phyloP scores from a whole-genome alignment of 2,797 vertebrate genomes.

The Botia kubotai region DNA sequence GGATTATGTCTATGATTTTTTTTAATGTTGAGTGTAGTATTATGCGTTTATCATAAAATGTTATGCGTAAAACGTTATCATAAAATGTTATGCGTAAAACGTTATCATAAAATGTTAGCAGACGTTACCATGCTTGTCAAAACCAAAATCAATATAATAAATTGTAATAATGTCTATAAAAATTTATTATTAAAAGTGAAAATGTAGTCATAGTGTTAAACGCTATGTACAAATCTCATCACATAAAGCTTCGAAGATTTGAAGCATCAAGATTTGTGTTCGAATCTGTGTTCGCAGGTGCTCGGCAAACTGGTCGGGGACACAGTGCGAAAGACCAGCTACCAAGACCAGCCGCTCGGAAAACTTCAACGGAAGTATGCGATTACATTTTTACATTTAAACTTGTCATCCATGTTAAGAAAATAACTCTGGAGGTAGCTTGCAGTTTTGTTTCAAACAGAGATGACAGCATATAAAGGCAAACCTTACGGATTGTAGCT shows the following conservation, averaged over 20 bases:
- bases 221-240: too few species aligned
- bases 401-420: too few species aligned
- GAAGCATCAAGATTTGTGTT: neutral
- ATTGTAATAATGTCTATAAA: neutral
- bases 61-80: too few species aligned
- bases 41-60: neutral
- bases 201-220: neutral
- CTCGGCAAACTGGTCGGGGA: conserved; percentile 87
- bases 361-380: conserved; percentile 85
- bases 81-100: too few species aligned
- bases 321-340: conserved; percentile 85
- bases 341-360: conserved; percentile 86
- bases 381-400: neutral
- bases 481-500: too few species aligned
- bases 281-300: conserved; percentile 78
- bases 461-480: too few species aligned
- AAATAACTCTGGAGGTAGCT: too few species aligned
- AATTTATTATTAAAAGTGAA: neutral
- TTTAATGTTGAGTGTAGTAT: neutral
- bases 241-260: too few species aligned
- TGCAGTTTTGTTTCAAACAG: too few species aligned
- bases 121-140: neutral
- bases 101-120: neutral
- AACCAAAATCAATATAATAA: conserved; percentile 5
- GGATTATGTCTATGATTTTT: neutral